Evolutionary conservation across 2,797 vertebrate genomes (phyloP).

Genomic region (Otolemur crassicaudatus): DNA sequence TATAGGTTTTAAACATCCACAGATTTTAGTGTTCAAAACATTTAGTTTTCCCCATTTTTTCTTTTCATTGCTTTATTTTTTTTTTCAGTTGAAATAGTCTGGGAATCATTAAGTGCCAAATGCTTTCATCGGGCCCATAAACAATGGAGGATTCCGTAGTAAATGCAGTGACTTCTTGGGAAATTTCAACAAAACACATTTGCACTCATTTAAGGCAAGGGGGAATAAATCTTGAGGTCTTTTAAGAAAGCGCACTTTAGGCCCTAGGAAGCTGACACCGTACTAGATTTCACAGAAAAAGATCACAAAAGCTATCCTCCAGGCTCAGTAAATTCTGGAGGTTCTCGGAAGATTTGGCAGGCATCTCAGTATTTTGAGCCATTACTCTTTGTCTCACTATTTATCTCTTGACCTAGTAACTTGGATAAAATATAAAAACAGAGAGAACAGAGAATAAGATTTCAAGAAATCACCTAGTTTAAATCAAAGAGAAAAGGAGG

Average conservation of each 20-base stretch:
- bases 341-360: slow-evolving; percentile 55
- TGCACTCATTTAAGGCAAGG: slow-evolving; percentile 83
- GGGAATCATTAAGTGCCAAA: slow-evolving; percentile 85
- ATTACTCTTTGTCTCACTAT: slow-evolving; percentile 36
- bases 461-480: slow-evolving; percentile 38
- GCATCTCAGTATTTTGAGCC: slow-evolving; percentile 61
- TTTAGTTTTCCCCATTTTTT: slow-evolving; percentile 49
- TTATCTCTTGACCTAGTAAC: slow-evolving; percentile 62
- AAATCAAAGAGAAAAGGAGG: slow-evolving; percentile 59
- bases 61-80: slow-evolving; percentile 15
- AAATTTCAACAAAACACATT: slow-evolving; percentile 84
- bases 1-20: slow-evolving; percentile 67
- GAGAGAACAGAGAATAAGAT: slow-evolving; percentile 52
- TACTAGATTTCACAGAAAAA: slow-evolving; percentile 83
- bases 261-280: slow-evolving; percentile 76
- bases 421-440: background rate
- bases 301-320: slow-evolving; percentile 74
- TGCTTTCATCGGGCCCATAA: slow-evolving; percentile 83
- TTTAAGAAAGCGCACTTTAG: slow-evolving; percentile 73
- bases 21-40: slow-evolving; percentile 68
- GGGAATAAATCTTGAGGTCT: slow-evolving; percentile 83
- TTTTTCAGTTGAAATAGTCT: slow-evolving; percentile 75
- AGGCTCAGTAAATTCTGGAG: slow-evolving; percentile 70
- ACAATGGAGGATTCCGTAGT: slow-evolving; percentile 81
- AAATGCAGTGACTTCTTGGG: slow-evolving; percentile 81